Percentiles rank a stretch among this genome's conserved stretches.
Evolutionary conservation across 2,888 invertebrate genomes (phyloP).

Genomic region (Cybosia mesomella): DNA sequence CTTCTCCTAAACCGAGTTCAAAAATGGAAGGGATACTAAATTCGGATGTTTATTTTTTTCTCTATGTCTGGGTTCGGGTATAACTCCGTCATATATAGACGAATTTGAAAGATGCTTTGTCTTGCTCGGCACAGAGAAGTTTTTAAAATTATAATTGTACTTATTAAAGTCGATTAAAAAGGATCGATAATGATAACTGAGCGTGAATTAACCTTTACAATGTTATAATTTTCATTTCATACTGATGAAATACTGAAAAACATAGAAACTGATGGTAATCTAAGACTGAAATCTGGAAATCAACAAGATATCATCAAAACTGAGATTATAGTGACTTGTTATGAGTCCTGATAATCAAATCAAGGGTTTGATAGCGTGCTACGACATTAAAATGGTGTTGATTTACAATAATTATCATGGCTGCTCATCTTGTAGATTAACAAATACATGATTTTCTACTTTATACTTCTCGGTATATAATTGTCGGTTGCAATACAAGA

Average conservation of each 20-base stretch:
- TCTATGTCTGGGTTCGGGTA: too few species aligned
- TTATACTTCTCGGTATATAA: conserved; percentile 1
- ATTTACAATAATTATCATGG: conserved; percentile 12
- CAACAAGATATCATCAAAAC: conserved; percentile 6
- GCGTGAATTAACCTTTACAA: neutral
- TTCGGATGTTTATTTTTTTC: too few species aligned
- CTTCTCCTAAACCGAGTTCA: too few species aligned
- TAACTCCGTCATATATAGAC: too few species aligned
- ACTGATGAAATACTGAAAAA: neutral
- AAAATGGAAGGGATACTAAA: too few species aligned
- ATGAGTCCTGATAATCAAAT: neutral
- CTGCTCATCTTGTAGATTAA: conserved; percentile 11
- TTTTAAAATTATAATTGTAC: too few species aligned
- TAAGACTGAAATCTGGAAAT: neutral
- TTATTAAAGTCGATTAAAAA: neutral
- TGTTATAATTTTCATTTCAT: neutral
- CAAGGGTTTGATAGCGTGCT: neutral
- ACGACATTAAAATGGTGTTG: neutral
- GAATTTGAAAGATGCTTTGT: too few species aligned
- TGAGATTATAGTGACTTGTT: neutral
- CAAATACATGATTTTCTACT: conserved; percentile 14
- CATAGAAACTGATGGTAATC: neutral
- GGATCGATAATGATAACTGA: neutral
- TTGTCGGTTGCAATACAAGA: neutral
- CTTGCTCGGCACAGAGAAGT: too few species aligned